Evolutionary conservation across 2,888 invertebrate genomes (phyloP).

Genomic region (Drosophila testacea): DNA sequence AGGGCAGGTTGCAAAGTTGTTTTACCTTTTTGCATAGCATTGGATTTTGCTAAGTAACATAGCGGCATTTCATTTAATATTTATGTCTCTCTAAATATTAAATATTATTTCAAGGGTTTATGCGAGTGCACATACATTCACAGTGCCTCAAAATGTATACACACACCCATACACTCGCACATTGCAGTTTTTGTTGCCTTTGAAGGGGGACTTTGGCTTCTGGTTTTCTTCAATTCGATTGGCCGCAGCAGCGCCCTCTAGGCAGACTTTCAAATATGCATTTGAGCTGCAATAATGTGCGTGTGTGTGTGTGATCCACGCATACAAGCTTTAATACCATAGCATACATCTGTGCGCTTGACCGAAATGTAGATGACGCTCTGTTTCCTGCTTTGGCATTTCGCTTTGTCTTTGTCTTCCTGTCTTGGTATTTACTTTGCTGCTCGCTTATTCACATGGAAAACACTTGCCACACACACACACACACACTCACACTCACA

Average conservation of each 20-base stretch:
- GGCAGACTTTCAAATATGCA: conserved; percentile 41
- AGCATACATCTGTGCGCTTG: conserved; percentile 79
- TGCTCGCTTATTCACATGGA: conserved; percentile 53
- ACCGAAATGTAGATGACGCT: conserved; percentile 59
- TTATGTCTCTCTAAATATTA: conserved; percentile 86
- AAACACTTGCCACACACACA: conserved; percentile 9
- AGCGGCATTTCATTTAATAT: conserved; percentile 84
- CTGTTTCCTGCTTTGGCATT: conserved; percentile 57
- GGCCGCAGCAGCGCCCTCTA: conserved; percentile 41
- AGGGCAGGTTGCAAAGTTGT: conserved; percentile 54
- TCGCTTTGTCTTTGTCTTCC: conserved; percentile 44
- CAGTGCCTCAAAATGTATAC: conserved; percentile 25
- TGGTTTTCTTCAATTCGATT: conserved; percentile 57
- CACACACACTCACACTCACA: too few species aligned
- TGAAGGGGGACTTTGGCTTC: conserved; percentile 39
- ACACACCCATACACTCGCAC: conserved; percentile 24
- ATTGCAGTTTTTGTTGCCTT: conserved; percentile 54
- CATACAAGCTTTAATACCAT: conserved; percentile 40
- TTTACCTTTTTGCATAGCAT: conserved; percentile 83
- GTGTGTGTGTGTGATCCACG: conserved; percentile 26
- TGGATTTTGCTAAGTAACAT: conserved; percentile 85
- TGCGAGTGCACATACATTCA: conserved; percentile 49
- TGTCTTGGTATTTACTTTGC: conserved; percentile 49
- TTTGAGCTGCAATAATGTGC: conserved; percentile 21
- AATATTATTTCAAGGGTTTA: conserved; percentile 85